These are phyloP conservation scores for Mycalesis mineus DNA, from an alignment of 2,888 invertebrate species.

Conservation along the genomic window DNA sequence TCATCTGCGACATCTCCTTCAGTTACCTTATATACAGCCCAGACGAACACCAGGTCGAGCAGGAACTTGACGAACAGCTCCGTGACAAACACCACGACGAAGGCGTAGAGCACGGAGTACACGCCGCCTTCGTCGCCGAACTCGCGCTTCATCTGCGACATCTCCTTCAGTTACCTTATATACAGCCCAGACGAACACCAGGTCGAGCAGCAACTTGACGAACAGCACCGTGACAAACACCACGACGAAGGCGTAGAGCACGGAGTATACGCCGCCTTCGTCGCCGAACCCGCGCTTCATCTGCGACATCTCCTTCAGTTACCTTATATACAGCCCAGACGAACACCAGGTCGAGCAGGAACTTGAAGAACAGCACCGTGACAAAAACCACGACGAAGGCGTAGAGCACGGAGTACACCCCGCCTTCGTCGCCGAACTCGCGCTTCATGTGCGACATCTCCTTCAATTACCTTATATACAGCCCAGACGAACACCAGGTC, in stretches of 20 bases:
- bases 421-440: slow-evolving; percentile 48
- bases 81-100: slow-evolving; percentile 55
- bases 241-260: slow-evolving; percentile 62
- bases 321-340: slow-evolving; percentile 67
- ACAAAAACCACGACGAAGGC: slow-evolving; percentile 60
- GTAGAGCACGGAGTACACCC: slow-evolving; percentile 58
- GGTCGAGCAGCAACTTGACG: slow-evolving; percentile 57
- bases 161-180: slow-evolving; percentile 56
- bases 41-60: slow-evolving; percentile 59
- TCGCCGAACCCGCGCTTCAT: slow-evolving; percentile 52
- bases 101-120: slow-evolving; percentile 60
- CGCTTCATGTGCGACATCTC: slow-evolving; percentile 45
- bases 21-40: slow-evolving; percentile 62
- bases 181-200: slow-evolving; percentile 63
- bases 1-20: slow-evolving; percentile 44
- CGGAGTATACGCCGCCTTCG: slow-evolving; percentile 45
- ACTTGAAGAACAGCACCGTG: slow-evolving; percentile 56
- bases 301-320: slow-evolving; percentile 45
- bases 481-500: slow-evolving; percentile 64
- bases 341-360: slow-evolving; percentile 58
- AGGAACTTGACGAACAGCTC: slow-evolving; percentile 60
- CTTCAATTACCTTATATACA: slow-evolving; percentile 58
- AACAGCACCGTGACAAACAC: slow-evolving; percentile 56
- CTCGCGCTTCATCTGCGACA: slow-evolving; percentile 48
- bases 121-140: slow-evolving; percentile 49